phyloP scores from a whole-genome alignment of 2,113 vertebrate species.

The Aramus guarauna region DNA sequence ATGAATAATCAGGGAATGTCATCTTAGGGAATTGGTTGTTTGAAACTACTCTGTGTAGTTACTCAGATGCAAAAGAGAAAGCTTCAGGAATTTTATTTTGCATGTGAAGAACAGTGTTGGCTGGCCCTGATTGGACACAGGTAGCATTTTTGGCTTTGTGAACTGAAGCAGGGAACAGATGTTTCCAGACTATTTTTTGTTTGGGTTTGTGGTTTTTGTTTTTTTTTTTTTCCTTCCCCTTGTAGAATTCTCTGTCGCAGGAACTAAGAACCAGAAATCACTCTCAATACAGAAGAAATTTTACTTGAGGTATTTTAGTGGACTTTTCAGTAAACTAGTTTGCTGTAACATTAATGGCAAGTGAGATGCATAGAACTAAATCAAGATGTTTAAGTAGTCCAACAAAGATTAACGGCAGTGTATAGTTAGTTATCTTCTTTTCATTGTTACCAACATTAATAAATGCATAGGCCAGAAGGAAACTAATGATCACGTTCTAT shows the following conservation, averaged over 20 bases:
- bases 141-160: not conserved
- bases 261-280: not conserved
- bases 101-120: not conserved
- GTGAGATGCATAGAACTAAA: not conserved
- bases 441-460: not conserved
- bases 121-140: not conserved
- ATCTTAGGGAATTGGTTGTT: not conserved
- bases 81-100: not conserved
- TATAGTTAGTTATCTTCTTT: not conserved
- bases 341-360: not conserved
- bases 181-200: not conserved
- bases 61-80: not conserved
- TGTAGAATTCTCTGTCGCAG: not conserved
- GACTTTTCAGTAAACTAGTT: not conserved
- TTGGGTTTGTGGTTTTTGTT: too few relatives aligned
- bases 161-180: not conserved
- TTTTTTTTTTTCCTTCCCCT: not conserved
- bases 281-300: not conserved
- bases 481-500: not conserved
- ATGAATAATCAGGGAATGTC: not conserved
- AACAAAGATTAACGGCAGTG: not conserved
- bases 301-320: not conserved
- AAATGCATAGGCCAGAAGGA: not conserved
- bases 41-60: not conserved
- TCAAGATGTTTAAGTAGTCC: not conserved